Percentiles rank a stretch among this genome's conserved stretches.
Conservation (phyloP, 2,797 vertebrate species). For the Myoxocephalus aenaeus region DNA sequence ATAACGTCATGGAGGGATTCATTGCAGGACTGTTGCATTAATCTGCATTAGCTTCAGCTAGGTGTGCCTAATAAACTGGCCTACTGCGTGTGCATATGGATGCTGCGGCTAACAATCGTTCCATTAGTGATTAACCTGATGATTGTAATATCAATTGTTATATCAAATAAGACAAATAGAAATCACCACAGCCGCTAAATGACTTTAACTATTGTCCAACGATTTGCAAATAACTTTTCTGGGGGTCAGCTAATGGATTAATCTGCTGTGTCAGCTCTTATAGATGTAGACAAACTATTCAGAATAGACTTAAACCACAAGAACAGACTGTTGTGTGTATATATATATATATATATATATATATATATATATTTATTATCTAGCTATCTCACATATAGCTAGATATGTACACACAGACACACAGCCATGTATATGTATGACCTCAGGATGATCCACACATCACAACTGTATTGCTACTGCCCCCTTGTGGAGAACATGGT, state of each 20-base stretch:
- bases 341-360: too few species aligned
- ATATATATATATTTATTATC: too few species aligned
- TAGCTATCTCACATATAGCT: background rate
- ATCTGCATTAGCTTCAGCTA: too few species aligned
- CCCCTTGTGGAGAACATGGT: slow-evolving; percentile 66
- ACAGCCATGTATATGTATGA: background rate
- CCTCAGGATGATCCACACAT: background rate
- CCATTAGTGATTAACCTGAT: background rate
- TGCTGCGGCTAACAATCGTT: background rate
- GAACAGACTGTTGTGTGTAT: background rate
- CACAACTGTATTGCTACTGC: slow-evolving; percentile 65
- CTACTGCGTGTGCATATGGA: background rate
- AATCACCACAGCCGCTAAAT: background rate
- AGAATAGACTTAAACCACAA: background rate
- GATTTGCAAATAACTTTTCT: background rate
- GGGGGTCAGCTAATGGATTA: background rate
- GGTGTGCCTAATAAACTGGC: background rate
- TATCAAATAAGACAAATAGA: background rate
- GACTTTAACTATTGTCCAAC: background rate
- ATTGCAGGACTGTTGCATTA: background rate
- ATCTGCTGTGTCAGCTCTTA: too few species aligned
- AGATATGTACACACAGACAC: background rate
- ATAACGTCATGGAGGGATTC: background rate
- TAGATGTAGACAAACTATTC: background rate
- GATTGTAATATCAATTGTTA: background rate